These are phyloP conservation scores for Felis chaus DNA, from an alignment of 2,113 vertebrate genomes.

Conservation along the genomic window DNA sequence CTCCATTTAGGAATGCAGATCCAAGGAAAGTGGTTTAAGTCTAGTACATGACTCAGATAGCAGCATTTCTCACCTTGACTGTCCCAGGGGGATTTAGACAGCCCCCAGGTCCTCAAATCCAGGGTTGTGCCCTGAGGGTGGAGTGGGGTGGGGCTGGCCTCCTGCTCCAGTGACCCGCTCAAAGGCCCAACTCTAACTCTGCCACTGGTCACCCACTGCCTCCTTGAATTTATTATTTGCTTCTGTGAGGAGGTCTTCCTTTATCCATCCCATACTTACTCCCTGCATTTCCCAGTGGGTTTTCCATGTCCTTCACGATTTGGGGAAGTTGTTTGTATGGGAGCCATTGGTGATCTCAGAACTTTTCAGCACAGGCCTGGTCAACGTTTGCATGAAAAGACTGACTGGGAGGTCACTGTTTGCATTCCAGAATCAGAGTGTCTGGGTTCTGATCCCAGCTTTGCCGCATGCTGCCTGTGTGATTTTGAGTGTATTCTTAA, in stretches of 20 bases:
- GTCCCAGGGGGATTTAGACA: not conserved
- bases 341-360: not conserved
- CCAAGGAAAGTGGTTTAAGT: not conserved
- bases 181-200: not conserved
- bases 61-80: not conserved
- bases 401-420: not conserved
- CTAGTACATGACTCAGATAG: not conserved
- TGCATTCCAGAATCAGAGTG: not conserved
- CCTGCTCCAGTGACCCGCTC: not conserved
- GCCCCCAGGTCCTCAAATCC: not conserved
- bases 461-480: not conserved
- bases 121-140: not conserved
- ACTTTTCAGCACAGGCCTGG: not conserved
- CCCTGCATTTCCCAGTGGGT: not conserved
- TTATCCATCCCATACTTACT: not conserved
- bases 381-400: not conserved
- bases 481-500: not conserved
- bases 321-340: not conserved
- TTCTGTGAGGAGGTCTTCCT: not conserved
- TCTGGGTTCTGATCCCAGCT: not conserved
- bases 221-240: not conserved
- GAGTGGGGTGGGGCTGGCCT: not conserved
- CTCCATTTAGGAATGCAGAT: not conserved
- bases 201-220: not conserved
- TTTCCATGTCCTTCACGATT: conserved; percentile 3